A percentile compares a stretch with the other conserved stretches of the same genome.
Evolutionary conservation across 2,113 vertebrate genomes (phyloP).

Genomic region (Dipodomys spectabilis): DNA sequence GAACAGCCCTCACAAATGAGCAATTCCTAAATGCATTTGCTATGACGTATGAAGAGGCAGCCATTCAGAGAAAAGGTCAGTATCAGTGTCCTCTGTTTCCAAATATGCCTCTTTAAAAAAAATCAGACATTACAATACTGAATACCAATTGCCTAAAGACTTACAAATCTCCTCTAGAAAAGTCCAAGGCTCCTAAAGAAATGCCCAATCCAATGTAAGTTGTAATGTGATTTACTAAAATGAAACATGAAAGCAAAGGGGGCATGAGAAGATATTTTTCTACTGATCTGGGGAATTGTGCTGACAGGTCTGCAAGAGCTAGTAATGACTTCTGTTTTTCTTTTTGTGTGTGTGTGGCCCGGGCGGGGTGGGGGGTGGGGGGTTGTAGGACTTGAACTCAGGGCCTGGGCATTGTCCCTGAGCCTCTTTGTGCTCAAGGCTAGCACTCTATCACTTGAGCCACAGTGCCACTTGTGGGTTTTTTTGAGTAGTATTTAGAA

Average conservation of each 20-base stretch:
- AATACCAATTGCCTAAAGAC: constrained; percentile 70
- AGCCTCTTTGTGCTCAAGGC: no score
- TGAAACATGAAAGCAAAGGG: constrained; percentile 40
- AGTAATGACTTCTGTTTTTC: background rate
- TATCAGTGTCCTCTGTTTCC: constrained; percentile 66
- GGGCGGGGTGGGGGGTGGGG: no score
- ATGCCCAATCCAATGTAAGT: constrained; percentile 52
- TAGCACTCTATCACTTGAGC: no score
- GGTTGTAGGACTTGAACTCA: no score
- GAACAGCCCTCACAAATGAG: constrained; percentile 55
- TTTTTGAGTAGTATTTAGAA: no score
- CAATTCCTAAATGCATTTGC: constrained; percentile 68
- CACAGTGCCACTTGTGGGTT: no score
- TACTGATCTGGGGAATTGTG: constrained; percentile 8
- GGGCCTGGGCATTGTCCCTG: no score
- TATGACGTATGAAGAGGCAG: constrained; percentile 53
- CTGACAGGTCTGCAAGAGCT: background rate
- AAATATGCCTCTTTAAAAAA: constrained; percentile 64
- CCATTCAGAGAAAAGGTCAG: constrained; percentile 69
- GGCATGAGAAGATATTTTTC: constrained; percentile 31
- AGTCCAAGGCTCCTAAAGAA: constrained; percentile 44
- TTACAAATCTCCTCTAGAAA: constrained; percentile 54
- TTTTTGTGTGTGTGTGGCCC: no score
- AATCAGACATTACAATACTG: constrained; percentile 58
- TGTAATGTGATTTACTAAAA: constrained; percentile 58